phyloP scores from a whole-genome alignment of 1,140 invertebrate genomes.

The Bradysia coprophila region DNA sequence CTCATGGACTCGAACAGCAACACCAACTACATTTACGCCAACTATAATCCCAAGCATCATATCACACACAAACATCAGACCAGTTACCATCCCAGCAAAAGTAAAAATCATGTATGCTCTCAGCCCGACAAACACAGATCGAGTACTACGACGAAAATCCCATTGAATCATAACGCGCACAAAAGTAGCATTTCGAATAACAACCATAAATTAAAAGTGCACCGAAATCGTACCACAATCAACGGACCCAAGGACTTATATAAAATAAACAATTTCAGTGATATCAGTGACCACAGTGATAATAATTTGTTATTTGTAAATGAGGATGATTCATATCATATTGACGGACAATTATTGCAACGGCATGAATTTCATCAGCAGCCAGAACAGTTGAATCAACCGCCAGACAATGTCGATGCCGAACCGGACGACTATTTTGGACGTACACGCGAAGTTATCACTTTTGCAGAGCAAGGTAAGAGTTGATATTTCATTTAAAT shows the following conservation, averaged over 20 bases:
- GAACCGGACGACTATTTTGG: constrained; percentile 55
- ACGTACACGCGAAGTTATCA: constrained; percentile 61
- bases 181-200: too few relatives aligned
- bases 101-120: neutral
- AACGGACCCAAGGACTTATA: constrained; percentile 2
- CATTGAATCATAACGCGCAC: constrained; percentile 1
- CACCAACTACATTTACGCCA: neutral
- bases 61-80: neutral
- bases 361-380: too few relatives aligned
- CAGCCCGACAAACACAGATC: neutral
- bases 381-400: too few relatives aligned
- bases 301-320: constrained; percentile 10
- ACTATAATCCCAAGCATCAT: neutral
- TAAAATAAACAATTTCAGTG: constrained; percentile 9
- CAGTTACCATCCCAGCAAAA: neutral
- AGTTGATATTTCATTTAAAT: too few relatives aligned
- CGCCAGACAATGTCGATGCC: constrained; percentile 15
- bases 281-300: constrained; percentile 7
- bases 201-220: too few relatives aligned
- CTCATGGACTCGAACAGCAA: neutral
- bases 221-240: neutral
- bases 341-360: too few relatives aligned
- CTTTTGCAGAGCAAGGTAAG: constrained; percentile 63
- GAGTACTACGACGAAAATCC: constrained; percentile 9
- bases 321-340: constrained; percentile 3